A percentile compares a stretch with the other conserved stretches of the same genome.
These are phyloP conservation scores for Euclidia mi DNA, from an alignment of 2,888 invertebrate species.

Conservation along the genomic window DNA sequence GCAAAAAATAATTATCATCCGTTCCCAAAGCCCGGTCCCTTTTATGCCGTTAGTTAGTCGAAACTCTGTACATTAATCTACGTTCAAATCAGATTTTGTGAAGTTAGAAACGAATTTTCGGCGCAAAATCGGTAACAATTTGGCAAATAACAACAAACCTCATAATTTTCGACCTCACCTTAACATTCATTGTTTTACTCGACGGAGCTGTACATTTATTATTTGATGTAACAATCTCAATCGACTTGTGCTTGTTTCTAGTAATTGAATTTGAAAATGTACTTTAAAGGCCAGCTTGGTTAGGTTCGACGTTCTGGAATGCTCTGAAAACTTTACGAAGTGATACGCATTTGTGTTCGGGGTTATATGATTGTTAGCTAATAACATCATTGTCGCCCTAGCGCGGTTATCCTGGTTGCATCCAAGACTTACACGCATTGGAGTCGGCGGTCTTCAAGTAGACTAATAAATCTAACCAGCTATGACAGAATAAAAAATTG, in stretches of 20 bases:
- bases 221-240: constrained; percentile 41
- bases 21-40: constrained; percentile 20
- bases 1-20: constrained; percentile 18
- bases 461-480: no score
- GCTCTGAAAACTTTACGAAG: no score
- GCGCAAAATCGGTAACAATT: constrained; percentile 83
- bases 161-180: constrained; percentile 80
- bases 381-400: no score
- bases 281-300: no score
- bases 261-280: constrained; percentile 24
- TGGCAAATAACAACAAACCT: constrained; percentile 82
- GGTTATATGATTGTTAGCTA: no score
- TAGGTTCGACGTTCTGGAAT: no score
- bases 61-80: constrained; percentile 83
- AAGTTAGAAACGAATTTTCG: constrained; percentile 74
- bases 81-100: constrained; percentile 78
- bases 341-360: no score
- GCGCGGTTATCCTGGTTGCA: no score
- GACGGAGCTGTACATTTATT: constrained; percentile 49
- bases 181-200: constrained; percentile 66
- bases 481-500: no score
- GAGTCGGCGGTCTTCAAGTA: no score
- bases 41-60: constrained; percentile 37
- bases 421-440: no score
- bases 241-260: constrained; percentile 53